Evolutionary conservation across 2,797 vertebrate genomes (phyloP).

Genomic region (Enteromius anoplus): DNA sequence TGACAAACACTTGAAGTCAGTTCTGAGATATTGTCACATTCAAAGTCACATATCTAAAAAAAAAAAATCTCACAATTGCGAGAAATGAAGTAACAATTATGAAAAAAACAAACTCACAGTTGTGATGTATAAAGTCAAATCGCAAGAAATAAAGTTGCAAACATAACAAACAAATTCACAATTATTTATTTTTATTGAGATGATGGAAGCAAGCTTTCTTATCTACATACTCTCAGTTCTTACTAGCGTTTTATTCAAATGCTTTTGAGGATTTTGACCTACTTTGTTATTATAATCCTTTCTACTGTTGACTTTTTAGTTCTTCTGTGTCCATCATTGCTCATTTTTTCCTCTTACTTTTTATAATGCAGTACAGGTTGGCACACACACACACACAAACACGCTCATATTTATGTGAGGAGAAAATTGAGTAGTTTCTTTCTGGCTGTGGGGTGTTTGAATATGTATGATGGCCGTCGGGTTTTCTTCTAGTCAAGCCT

Average conservation of each 20-base stretch:
- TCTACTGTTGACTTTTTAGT: background rate
- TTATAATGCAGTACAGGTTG: background rate
- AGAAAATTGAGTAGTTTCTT: conserved; percentile 35
- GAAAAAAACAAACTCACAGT: background rate
- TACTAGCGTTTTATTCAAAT: background rate
- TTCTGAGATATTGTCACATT: too few relatives aligned
- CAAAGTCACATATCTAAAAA: background rate
- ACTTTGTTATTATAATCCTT: conserved; percentile 27
- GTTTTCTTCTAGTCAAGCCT: conserved; percentile 34
- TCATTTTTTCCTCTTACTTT: conserved; percentile 4
- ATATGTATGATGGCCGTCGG: conserved; percentile 44
- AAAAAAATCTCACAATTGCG: too few relatives aligned
- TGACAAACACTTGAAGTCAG: background rate
- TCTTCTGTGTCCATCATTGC: conserved; percentile 23
- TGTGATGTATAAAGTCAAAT: background rate
- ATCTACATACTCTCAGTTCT: background rate
- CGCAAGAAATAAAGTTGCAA: background rate
- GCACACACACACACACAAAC: background rate
- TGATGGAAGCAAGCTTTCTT: background rate
- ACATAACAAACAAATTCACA: background rate
- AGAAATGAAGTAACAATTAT: background rate
- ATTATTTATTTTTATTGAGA: background rate
- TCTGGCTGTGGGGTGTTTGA: conserved; percentile 30
- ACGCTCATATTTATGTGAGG: background rate
- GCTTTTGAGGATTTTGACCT: conserved; percentile 22